Percentiles rank a stretch among this genome's conserved stretches.
Evolutionary conservation across 2,797 vertebrate species (phyloP).

Genomic region (Chelonia mydas): DNA sequence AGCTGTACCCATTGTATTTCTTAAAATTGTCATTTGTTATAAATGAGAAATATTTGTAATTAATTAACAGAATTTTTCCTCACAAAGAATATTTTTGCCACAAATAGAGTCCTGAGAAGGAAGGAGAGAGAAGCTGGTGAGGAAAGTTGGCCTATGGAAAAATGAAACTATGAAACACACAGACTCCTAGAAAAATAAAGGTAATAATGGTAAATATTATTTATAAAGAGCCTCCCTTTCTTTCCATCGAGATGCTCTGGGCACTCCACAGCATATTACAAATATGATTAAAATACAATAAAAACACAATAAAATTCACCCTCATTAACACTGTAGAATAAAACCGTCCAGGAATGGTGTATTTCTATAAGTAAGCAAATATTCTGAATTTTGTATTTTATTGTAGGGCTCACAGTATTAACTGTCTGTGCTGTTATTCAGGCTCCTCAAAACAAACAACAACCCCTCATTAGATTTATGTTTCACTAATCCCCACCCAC

Average conservation of each 20-base stretch:
- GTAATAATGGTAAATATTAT: constrained; percentile 44
- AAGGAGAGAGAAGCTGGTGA: constrained; percentile 56
- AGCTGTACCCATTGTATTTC: rapidly evolving
- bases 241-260: constrained; percentile 15
- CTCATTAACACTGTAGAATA: constrained; percentile 43
- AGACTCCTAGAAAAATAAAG: constrained; percentile 6
- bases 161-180: constrained; percentile 52
- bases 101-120: neutral
- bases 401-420: constrained; percentile 4
- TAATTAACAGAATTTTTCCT: constrained; percentile 65
- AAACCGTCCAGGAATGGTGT: constrained; percentile 1
- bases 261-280: neutral
- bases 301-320: constrained; percentile 47
- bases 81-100: constrained; percentile 54
- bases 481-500: constrained; percentile 59
- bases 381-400: constrained; percentile 8
- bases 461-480: constrained; percentile 60
- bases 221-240: constrained; percentile 45
- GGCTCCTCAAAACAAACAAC: neutral
- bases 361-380: constrained; percentile 64
- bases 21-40: constrained; percentile 68
- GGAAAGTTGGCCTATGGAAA: constrained; percentile 64
- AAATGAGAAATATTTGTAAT: constrained; percentile 47
- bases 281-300: constrained; percentile 58
- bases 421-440: constrained; percentile 53